phyloP scores from a whole-genome alignment of 2,113 vertebrate species.

The Colius striatus region DNA sequence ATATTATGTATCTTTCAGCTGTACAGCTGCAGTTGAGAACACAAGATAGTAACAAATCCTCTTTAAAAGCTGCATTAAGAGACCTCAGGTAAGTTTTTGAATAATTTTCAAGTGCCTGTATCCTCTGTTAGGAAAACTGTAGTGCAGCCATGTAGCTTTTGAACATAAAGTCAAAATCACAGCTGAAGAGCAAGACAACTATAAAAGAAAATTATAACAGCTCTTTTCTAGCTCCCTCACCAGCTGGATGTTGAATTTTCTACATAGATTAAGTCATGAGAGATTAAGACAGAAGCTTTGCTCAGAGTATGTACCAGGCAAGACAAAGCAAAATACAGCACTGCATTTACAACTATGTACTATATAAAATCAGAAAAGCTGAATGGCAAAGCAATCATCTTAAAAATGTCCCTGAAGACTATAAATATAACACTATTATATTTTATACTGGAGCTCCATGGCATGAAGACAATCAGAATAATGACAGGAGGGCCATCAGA shows the following conservation, averaged over 20 bases:
- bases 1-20: background rate
- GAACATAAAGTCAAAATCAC: slow-evolving; percentile 30
- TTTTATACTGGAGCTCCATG: slow-evolving; percentile 48
- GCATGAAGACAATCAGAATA: slow-evolving; percentile 68
- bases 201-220: slow-evolving; percentile 55
- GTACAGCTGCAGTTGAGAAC: background rate
- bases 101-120: slow-evolving; percentile 59
- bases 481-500: slow-evolving; percentile 59
- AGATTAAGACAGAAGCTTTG: slow-evolving; percentile 74
- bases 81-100: background rate
- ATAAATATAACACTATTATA: slow-evolving; percentile 62
- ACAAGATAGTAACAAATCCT: slow-evolving; percentile 11
- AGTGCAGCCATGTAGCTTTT: slow-evolving; percentile 32
- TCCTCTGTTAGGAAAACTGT: slow-evolving; percentile 65
- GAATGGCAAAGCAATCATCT: slow-evolving; percentile 73
- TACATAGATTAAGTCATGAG: slow-evolving; percentile 72
- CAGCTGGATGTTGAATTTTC: slow-evolving; percentile 62
- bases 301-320: slow-evolving; percentile 41
- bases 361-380: slow-evolving; percentile 68
- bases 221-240: slow-evolving; percentile 20
- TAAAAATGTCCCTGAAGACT: slow-evolving; percentile 60
- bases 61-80: background rate
- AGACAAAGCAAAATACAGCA: slow-evolving; percentile 58
- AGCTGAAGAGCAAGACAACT: slow-evolving; percentile 36
- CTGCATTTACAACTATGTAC: slow-evolving; percentile 52